Conservation (phyloP, 2,797 vertebrate species). For the Gadopsis bispinosus region DNA sequence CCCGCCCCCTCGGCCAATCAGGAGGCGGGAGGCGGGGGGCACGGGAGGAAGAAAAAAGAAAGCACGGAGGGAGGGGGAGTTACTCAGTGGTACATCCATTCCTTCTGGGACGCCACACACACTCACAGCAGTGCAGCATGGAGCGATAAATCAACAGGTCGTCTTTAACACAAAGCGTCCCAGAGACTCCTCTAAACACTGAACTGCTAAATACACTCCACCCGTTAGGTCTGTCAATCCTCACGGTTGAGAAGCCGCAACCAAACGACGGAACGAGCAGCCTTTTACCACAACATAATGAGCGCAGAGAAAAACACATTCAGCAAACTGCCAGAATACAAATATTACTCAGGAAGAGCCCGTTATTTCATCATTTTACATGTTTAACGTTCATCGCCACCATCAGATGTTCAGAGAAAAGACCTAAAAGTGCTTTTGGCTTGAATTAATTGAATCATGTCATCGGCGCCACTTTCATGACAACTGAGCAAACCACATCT, state of each 20-base stretch:
- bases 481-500: background rate
- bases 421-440: background rate
- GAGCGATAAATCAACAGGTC: constrained; percentile 50
- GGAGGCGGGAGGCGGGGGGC: constrained; percentile 38
- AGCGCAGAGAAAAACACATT: background rate
- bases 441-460: background rate
- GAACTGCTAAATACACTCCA: background rate
- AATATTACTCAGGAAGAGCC: background rate
- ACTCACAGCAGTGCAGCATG: constrained; percentile 12
- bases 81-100: constrained; percentile 32
- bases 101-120: constrained; percentile 38
- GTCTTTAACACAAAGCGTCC: constrained; percentile 4
- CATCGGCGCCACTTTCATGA: background rate
- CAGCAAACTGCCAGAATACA: background rate
- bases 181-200: background rate
- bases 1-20: constrained; percentile 82
- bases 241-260: background rate
- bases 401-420: too few species aligned
- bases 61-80: constrained; percentile 48
- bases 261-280: background rate
- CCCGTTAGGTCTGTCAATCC: too few species aligned
- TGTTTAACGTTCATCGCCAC: too few species aligned
- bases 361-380: background rate
- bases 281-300: background rate
- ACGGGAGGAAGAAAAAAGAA: constrained; percentile 29